These are phyloP conservation scores for Chymomyza procnemis DNA, from an alignment of 2,888 invertebrate genomes.

Conservation along the genomic window DNA sequence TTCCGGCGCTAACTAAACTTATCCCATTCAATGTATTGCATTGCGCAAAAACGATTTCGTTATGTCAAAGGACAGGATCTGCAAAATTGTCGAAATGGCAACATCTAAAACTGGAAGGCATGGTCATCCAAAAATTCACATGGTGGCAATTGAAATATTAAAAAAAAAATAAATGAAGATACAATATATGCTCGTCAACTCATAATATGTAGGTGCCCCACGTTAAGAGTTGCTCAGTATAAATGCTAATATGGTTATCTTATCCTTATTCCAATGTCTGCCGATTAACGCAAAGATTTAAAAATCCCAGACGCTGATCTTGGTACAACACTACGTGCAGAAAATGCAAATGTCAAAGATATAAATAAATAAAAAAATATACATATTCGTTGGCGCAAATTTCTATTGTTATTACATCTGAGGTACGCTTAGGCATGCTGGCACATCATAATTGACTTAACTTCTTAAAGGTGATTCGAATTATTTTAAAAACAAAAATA, in stretches of 20 bases:
- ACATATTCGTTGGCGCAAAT: slow-evolving; percentile 69
- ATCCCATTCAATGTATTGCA: slow-evolving; percentile 99
- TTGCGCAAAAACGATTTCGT: slow-evolving; percentile 99
- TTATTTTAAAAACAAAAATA: slow-evolving; percentile 43
- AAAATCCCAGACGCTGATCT: slow-evolving; percentile 96
- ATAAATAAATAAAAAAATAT: slow-evolving; percentile 84
- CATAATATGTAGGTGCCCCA: slow-evolving; percentile 99
- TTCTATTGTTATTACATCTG: slow-evolving; percentile 68
- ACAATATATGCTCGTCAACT: slow-evolving; percentile 99
- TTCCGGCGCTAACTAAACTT: slow-evolving; percentile 96
- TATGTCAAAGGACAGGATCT: slow-evolving; percentile 97
- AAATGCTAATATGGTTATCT: slow-evolving; percentile 93
- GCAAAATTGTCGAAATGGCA: slow-evolving; percentile 99
- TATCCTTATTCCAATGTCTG: slow-evolving; percentile 96
- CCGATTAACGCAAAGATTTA: slow-evolving; percentile 96
- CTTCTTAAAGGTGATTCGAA: slow-evolving; percentile 49
- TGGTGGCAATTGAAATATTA: slow-evolving; percentile 97
- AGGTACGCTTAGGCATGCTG: slow-evolving; percentile 65
- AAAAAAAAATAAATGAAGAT: slow-evolving; percentile 94
- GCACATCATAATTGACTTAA: slow-evolving; percentile 57
- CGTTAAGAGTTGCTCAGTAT: slow-evolving; percentile 97
- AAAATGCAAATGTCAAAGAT: slow-evolving; percentile 93
- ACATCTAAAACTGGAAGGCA: slow-evolving; percentile 99
- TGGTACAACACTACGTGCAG: slow-evolving; percentile 90
- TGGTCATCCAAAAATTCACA: slow-evolving; percentile 99